Conservation (phyloP, 2,113 vertebrate genomes). For the Rhegmatorhina hoffmannsi region DNA sequence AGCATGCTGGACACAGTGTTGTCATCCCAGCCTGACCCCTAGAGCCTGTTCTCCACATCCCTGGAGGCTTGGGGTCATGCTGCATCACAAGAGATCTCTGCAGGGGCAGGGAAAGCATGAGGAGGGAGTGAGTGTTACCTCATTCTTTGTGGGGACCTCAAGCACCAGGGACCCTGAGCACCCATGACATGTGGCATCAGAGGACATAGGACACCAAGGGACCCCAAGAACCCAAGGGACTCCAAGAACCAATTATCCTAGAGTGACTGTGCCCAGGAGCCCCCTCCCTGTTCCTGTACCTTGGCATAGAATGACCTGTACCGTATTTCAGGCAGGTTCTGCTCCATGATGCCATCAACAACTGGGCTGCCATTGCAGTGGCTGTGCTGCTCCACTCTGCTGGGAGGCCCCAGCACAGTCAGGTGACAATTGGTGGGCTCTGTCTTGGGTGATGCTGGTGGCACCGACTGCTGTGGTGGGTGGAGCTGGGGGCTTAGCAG, state of each 20-base stretch:
- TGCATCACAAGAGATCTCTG: background rate
- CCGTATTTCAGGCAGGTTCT: background rate
- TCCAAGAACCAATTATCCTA: background rate
- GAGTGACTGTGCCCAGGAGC: background rate
- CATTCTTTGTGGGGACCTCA: background rate
- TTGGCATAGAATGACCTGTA: background rate
- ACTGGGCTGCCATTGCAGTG: background rate
- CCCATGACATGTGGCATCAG: background rate
- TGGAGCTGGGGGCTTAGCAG: background rate
- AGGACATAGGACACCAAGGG: background rate
- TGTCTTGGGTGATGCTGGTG: background rate
- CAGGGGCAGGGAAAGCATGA: background rate
- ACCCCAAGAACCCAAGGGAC: background rate
- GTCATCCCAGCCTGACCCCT: background rate
- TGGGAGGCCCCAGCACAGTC: background rate
- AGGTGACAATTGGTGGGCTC: slow-evolving; percentile 34
- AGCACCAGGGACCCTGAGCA: background rate
- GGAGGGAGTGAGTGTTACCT: background rate
- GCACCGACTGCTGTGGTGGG: background rate
- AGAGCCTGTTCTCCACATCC: background rate
- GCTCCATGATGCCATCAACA: background rate
- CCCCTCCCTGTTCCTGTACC: background rate
- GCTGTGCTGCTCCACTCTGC: fast-evolving
- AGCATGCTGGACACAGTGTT: background rate
- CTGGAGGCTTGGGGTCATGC: background rate